Evolutionary conservation across 2,888 invertebrate genomes (phyloP), one percentile per base, ranked within the genome.

Genomic region (Ectropis crepuscularia): DNA sequence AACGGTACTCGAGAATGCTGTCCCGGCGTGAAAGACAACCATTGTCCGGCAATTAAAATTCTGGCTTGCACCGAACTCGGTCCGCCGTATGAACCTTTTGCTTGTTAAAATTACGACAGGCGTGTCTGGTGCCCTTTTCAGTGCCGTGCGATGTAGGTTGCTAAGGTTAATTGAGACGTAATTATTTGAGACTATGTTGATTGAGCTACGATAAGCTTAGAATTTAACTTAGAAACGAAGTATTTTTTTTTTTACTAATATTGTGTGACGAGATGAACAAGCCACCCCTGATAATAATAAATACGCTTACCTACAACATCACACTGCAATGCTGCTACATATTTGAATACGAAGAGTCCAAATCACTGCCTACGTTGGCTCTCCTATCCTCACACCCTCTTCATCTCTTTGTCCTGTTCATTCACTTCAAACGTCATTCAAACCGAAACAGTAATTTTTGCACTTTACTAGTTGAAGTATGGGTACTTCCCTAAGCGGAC

Each of bases 1-100:
- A 86, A 87, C 87, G 81, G 86, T 81, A 76, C 74, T 70, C 69
- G 72, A 73, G 74, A 73, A 74, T 75, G 71, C 70, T 70, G 72
- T 70, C 72, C 69, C 78, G 62, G 74, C 74, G 78, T 74, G 73
- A 78, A 74, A 72, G 71, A 73, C 69, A 71, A 74, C 73, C 73
- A 71, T 69, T 72, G 73, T 72, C 73, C 69, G 63, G 57, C 74
- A 78, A 80, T 80, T 80, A 79, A 78, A 74, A 77, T 79, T 75
- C 73, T 74, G 73, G n/a, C 67, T 58, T 64, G 66, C 69, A 55
- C 57, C 54, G 37, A 8, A 63, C 67, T 65, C 67, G 73, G 70
- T 10, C 36, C 46, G 66, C 72, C 73, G 72, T 73, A 12, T 70
- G 70, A 73, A 74, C 67, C 70, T 75, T 58, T 63, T 67, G 70